Conservation (phyloP, 2,888 invertebrate species). For the Agrotis clavis region DNA sequence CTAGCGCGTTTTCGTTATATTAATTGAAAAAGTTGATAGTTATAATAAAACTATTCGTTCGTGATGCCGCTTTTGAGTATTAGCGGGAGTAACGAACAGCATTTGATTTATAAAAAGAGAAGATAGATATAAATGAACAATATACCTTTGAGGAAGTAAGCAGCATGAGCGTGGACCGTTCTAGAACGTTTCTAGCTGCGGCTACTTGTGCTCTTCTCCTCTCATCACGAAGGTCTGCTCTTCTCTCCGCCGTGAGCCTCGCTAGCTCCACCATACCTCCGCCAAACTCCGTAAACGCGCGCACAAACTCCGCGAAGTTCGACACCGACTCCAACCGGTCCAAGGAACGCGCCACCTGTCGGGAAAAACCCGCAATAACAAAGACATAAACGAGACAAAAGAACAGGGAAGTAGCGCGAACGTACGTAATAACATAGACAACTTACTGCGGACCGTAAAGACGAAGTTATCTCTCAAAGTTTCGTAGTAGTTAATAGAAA, state of each 20-base stretch:
- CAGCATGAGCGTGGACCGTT: conserved; percentile 98
- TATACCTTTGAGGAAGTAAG: conserved; percentile 97
- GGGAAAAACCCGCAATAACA: conserved; percentile 59
- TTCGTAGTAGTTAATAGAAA: conserved; percentile 48
- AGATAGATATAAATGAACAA: background rate
- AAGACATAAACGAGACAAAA: conserved; percentile 6
- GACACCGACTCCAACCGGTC: conserved; percentile 96
- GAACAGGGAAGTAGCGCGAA: conserved; percentile 1
- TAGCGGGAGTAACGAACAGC: too few species aligned
- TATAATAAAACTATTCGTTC: background rate
- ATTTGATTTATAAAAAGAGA: too few species aligned
- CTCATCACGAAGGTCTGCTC: conserved; percentile 98
- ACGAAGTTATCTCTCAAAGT: conserved; percentile 63
- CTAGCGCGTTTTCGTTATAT: conserved; percentile 52
- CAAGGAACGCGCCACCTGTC: conserved; percentile 94
- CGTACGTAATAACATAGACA: conserved; percentile 10
- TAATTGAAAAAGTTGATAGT: conserved; percentile 9
- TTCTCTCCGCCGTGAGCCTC: conserved; percentile 95
- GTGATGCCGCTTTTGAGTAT: too few species aligned
- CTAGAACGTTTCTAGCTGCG: conserved; percentile 98
- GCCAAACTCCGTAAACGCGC: conserved; percentile 99
- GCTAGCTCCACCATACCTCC: conserved; percentile 99
- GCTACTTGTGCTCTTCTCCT: conserved; percentile 98
- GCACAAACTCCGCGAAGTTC: conserved; percentile 99
- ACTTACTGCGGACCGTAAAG: conserved; percentile 34